phyloP scores from a whole-genome alignment of 2,797 vertebrate genomes.

The Adelosebastes latens region DNA sequence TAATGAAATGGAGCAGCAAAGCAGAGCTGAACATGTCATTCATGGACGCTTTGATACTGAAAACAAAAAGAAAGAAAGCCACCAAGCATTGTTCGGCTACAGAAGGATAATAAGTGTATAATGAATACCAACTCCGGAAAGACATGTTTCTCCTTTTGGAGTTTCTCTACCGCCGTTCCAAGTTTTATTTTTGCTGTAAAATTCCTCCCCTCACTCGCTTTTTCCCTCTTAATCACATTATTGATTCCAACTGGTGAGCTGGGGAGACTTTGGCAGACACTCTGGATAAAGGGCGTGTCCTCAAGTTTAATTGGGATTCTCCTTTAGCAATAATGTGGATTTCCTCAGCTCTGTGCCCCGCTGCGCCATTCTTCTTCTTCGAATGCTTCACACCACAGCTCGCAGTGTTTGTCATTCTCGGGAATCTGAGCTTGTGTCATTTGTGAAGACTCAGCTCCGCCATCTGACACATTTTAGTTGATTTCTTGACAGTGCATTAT shows the following conservation, averaged over 20 bases:
- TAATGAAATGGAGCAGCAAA: slow-evolving; percentile 9
- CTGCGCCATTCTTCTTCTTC: slow-evolving; percentile 17
- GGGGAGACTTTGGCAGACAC: slow-evolving; percentile 39
- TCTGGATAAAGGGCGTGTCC: slow-evolving; percentile 52
- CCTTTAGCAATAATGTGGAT: slow-evolving; percentile 60
- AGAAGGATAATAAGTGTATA: slow-evolving; percentile 32
- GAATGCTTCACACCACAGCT: slow-evolving; percentile 54
- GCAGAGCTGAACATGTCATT: slow-evolving; percentile 33
- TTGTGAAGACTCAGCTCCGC: slow-evolving; percentile 56
- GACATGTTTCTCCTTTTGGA: slow-evolving; percentile 36
- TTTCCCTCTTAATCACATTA: slow-evolving; percentile 34
- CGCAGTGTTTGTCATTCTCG: slow-evolving; percentile 60
- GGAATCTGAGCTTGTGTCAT: slow-evolving; percentile 54
- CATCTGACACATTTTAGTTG: slow-evolving; percentile 62
- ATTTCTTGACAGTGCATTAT: slow-evolving; percentile 64
- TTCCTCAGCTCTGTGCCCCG: slow-evolving; percentile 53
- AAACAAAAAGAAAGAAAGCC: slow-evolving; percentile 1
- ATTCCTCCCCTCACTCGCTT: slow-evolving; percentile 18
- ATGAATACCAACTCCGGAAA: slow-evolving; percentile 49
- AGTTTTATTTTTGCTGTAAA: slow-evolving; percentile 49
- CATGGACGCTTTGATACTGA: slow-evolving; percentile 32
- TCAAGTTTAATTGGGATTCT: slow-evolving; percentile 69
- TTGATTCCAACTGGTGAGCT: slow-evolving; percentile 53
- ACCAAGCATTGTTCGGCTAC: slow-evolving; percentile 37
- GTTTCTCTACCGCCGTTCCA: slow-evolving; percentile 34